phyloP scores from a whole-genome alignment of 2,113 vertebrate genomes.

The Austrofundulus limnaeus region DNA sequence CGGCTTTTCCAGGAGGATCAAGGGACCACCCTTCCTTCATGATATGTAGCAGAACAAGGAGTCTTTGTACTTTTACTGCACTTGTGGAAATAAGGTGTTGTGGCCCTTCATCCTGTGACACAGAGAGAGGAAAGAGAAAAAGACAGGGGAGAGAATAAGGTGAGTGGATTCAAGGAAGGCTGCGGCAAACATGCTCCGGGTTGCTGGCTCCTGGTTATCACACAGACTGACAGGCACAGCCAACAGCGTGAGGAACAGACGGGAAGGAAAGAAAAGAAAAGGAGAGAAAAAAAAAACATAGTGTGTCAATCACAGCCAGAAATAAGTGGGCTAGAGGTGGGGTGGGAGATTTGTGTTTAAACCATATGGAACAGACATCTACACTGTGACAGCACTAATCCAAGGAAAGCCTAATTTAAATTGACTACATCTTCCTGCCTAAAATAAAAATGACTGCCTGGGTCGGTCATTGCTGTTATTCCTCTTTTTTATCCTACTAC shows the following conservation, averaged over 20 bases:
- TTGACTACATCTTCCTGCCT: conserved; percentile 40
- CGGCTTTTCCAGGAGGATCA: conserved; percentile 77
- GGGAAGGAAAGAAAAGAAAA: conserved; percentile 32
- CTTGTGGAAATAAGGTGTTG: conserved; percentile 85
- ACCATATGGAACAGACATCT: conserved; percentile 73
- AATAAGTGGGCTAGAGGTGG: conserved; percentile 67
- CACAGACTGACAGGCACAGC: conserved; percentile 78
- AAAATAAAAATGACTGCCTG: conserved; percentile 16
- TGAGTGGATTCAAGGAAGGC: conserved; percentile 64
- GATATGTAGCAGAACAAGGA: conserved; percentile 85
- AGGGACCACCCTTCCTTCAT: conserved; percentile 81
- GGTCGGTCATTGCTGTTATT: conserved; percentile 31
- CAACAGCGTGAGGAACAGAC: conserved; percentile 76
- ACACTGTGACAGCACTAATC: conserved; percentile 63
- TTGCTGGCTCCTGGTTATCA: conserved; percentile 73
- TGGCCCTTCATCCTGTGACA: conserved; percentile 81
- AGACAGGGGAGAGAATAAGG: conserved; percentile 39
- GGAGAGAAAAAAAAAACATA: conserved; percentile 51
- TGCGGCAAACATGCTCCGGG: conserved; percentile 62
- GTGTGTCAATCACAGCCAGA: conserved; percentile 72
- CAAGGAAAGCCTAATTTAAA: conserved; percentile 67
- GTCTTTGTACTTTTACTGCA: conserved; percentile 85
- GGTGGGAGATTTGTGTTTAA: conserved; percentile 69
- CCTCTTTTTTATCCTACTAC: conserved; percentile 33
- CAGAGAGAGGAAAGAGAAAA: conserved; percentile 48